Evolutionary conservation across 2,113 vertebrate species (phyloP).

Genomic region (Bettongia penicillata): DNA sequence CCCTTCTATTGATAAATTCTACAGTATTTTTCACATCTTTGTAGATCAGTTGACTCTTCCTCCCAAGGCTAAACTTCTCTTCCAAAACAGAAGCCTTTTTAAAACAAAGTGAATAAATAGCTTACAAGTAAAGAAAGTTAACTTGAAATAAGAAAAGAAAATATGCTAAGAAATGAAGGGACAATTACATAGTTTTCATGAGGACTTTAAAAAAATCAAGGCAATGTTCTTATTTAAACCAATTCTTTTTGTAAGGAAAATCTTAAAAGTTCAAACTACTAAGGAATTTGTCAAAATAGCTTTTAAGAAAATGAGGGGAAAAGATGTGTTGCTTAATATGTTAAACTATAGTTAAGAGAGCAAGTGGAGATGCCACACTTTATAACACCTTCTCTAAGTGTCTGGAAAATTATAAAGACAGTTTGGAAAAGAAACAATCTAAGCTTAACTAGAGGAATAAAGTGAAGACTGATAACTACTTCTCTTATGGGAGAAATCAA

Average conservation of each 20-base stretch:
- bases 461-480: not conserved
- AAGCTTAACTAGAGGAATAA: not conserved
- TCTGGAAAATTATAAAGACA: not conserved
- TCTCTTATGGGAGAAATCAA: not conserved
- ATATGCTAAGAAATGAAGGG: slow-evolving; percentile 36
- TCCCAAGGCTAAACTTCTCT: not conserved
- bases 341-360: slow-evolving; percentile 46
- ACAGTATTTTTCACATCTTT: not conserved
- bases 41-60: not conserved
- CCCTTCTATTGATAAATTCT: not conserved
- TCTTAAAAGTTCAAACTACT: slow-evolving; percentile 10
- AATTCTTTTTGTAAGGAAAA: slow-evolving; percentile 35
- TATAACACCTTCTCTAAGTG: slow-evolving; percentile 49
- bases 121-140: slow-evolving; percentile 24
- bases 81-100: slow-evolving; percentile 13
- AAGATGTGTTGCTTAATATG: slow-evolving; percentile 8
- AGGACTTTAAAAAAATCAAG: slow-evolving; percentile 10
- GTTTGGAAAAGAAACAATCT: slow-evolving; percentile 7
- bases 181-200: not conserved
- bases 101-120: slow-evolving; percentile 3
- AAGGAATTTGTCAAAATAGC: slow-evolving; percentile 65
- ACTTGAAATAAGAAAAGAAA: slow-evolving; percentile 22
- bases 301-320: slow-evolving; percentile 64
- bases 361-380: not conserved
- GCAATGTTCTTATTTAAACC: slow-evolving; percentile 42